Evolutionary conservation across 2,113 vertebrate species (phyloP), one percentile per base, ranked within the genome.

Genomic region (Aegithalos caudatus): DNA sequence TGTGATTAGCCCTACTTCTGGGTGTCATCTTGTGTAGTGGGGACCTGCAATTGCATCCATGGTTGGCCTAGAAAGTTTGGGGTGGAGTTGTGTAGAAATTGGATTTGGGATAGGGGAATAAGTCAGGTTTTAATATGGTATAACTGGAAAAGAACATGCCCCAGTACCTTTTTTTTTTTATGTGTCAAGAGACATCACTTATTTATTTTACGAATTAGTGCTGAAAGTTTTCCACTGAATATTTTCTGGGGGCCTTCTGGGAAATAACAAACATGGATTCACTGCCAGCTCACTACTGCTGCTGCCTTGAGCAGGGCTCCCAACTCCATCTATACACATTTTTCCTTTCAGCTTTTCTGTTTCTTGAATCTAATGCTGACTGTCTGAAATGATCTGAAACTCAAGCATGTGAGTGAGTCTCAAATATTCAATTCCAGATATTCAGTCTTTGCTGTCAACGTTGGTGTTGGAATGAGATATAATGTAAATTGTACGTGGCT

Each of bases 391-490:
- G 4, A 74, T 64, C 53, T 81, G 60, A 77, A 93, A 92, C 57
- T 81, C 31, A 94, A 62, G 21, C 13, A 17, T 64, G 23, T 24
- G 44, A 86, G 12, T 16, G 44, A 86, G 28, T 21, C 66, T 83
- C 74, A 62, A 58, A 73, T 86, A 80, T 65, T 84, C 53, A 74
- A 11, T 37, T 88, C 20, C 78, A 88, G 53, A 76, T 78, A 92
- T 20, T 73, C 66, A 40, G 19, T 60, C 54, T 82, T 91, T 15
- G 23, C 70, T 94, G 91, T 90, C 93, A 95, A 4, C 47, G 35
- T 69, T 67, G 45, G 23, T 71, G 82, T 45, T 88, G 72, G 62
- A 92, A 88, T n/a, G 51, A 86, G 85, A 67, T 37, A 73, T 28
- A 54, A 57, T 67, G 71, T 31, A 38, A 66, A 78, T 83, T 92